A percentile compares a stretch with the other conserved stretches of the same genome.
Conservation (phyloP, 2,888 invertebrate species). For the Epistrophe grossulariae region DNA sequence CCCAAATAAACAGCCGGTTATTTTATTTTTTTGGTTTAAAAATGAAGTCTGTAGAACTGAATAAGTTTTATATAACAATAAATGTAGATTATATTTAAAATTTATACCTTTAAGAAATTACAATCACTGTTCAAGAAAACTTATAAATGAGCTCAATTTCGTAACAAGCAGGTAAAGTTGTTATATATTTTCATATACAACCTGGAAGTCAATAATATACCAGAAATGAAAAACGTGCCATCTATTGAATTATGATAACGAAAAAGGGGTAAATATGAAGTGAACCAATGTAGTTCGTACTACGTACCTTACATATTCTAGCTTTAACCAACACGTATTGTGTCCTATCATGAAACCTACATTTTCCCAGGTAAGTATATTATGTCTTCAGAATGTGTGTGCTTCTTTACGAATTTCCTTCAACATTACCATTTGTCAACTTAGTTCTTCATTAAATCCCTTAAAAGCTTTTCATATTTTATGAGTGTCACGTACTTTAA, state of each 20-base stretch:
- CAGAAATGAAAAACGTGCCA: not conserved
- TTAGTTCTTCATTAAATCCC: constrained; percentile 25
- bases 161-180: not conserved
- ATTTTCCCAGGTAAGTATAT: not conserved
- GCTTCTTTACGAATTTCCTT: constrained; percentile 1
- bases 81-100: not conserved
- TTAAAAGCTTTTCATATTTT: constrained; percentile 49
- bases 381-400: not conserved
- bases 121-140: not conserved
- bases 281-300: not conserved
- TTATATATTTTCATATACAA: not conserved
- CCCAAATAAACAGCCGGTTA: too few species aligned
- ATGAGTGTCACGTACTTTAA: constrained; percentile 51
- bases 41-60: too few species aligned
- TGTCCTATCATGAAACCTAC: not conserved
- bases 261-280: not conserved
- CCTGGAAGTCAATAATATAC: not conserved
- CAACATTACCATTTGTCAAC: constrained; percentile 9
- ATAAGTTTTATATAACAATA: too few species aligned
- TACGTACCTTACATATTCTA: not conserved
- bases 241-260: not conserved
- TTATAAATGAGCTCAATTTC: not conserved
- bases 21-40: too few species aligned
- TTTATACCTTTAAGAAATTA: not conserved
- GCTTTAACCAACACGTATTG: not conserved